These are phyloP conservation scores for Blomia tropicalis DNA, from an alignment of 2,888 invertebrate genomes.

Conservation along the genomic window DNA sequence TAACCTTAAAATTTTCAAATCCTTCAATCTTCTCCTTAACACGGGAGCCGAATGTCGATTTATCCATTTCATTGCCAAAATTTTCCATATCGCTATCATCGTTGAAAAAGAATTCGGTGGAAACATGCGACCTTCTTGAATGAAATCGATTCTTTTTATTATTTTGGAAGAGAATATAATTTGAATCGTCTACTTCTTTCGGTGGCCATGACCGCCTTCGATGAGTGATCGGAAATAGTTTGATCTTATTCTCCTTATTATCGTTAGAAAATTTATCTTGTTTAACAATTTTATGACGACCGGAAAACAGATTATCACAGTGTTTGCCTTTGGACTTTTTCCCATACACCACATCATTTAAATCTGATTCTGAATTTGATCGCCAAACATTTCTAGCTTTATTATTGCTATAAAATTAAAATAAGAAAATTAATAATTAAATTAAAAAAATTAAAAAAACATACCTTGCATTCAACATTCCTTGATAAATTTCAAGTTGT, in stretches of 20 bases:
- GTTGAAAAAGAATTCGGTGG: not conserved
- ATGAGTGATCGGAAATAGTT: constrained; percentile 5
- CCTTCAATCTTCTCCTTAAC: constrained; percentile 55
- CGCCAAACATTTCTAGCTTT: constrained; percentile 68
- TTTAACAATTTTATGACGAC: not conserved
- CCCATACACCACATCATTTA: constrained; percentile 33
- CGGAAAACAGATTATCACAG: constrained; percentile 43
- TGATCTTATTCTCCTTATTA: not conserved
- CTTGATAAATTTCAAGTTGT: constrained; percentile 88
- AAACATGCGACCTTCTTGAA: not conserved
- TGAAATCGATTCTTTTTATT: not conserved
- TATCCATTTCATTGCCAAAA: not conserved
- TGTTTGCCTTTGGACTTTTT: constrained; percentile 56
- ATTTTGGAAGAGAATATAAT: not conserved
- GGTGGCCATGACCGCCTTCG: constrained; percentile 7
- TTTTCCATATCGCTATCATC: not conserved
- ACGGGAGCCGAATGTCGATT: not conserved
- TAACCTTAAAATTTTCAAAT: constrained; percentile 42
- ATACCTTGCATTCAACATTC: constrained; percentile 66
- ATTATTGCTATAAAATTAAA: constrained; percentile 54
- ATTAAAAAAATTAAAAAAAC: constrained; percentile 3
- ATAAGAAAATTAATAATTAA: constrained; percentile 16
- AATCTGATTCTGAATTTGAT: constrained; percentile 64
- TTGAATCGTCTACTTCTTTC: not conserved
- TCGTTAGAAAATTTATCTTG: not conserved